Base-by-base conservation (phyloP, 1,140 invertebrate species). In the Drosophila subobscura region DNA sequence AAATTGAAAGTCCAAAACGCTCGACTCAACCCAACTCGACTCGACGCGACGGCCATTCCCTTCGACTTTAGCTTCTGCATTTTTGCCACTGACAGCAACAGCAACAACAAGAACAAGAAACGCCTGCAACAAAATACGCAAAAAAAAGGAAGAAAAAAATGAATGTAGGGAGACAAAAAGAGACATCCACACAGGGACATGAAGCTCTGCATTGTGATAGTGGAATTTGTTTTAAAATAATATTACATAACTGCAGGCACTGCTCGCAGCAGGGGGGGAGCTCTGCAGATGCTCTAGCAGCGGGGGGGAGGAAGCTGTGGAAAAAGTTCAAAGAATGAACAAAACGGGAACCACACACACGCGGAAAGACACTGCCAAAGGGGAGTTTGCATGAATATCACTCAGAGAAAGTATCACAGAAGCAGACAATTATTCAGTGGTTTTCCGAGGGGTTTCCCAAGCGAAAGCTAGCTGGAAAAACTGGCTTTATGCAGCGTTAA, bases 221-320 rank as follows among this genome's bases (percentile, higher is more conserved):
- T 54, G 79, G 63, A 88, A 88, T 68, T 78, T 73, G 64, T 79
- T 65, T 81, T 86, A 67, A 81, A 86, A 86, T 81, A 86, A 81
- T 81, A 88, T 86, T 81, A 73, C 78, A 86, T 88, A 86, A 67
- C 83, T 88, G 70, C 77, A 77, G 61, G 57, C 65, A 42, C 29
- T 49, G 50, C 51, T 46, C 56, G 49, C 65, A 56, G 44, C 52
- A 40, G 14, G 27, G 20, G 20, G 53, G 55, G 20, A 60, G 29
- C 10, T 41, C 29, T 44, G 12, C 51, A 73, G 27, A 12, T 44
- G 49, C 40, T 22, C 25, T 10, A 37, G 33, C 33, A 37, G 33
- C 8, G 33, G 33, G 33, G 1, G 10, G 16, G 16, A 20, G 16
- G 16, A 20, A 20, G 16, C 16, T 20, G 4, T 8, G 29, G 3